These are phyloP conservation scores for Schizopygopsis malacanthus DNA, from an alignment of 2,797 vertebrate genomes.

Conservation along the genomic window DNA sequence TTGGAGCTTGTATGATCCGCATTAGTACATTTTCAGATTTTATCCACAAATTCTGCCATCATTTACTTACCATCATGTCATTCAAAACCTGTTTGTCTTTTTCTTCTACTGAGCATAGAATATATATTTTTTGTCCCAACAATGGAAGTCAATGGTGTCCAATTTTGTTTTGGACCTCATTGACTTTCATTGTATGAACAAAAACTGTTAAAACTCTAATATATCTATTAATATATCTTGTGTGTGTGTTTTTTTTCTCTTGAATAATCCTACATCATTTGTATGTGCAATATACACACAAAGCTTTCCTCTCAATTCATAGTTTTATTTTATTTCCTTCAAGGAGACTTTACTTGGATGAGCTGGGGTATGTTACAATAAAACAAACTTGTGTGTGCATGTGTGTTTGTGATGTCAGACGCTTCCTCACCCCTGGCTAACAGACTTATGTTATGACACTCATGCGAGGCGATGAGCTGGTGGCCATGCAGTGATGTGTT, in stretches of 20 bases:
- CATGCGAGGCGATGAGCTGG: slow-evolving; percentile 25
- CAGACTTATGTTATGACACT: slow-evolving; percentile 27
- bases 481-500: slow-evolving; percentile 25
- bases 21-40: background rate
- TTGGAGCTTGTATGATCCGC: background rate
- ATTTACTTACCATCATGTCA: background rate
- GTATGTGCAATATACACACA: background rate
- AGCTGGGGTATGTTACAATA: slow-evolving; percentile 74
- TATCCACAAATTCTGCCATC: background rate
- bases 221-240: background rate
- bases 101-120: background rate
- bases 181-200: background rate
- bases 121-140: background rate
- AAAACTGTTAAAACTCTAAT: background rate
- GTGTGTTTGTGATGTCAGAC: slow-evolving; percentile 43
- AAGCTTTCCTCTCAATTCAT: background rate
- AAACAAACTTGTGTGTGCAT: slow-evolving; percentile 36
- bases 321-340: slow-evolving; percentile 60
- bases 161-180: background rate
- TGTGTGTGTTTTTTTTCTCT: background rate
- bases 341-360: slow-evolving; percentile 73
- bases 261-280: background rate
- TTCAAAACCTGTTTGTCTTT: background rate
- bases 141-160: background rate
- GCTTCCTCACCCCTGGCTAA: slow-evolving; percentile 41